Conservation (phyloP, 2,797 vertebrate species). For the Platalea minor region DNA sequence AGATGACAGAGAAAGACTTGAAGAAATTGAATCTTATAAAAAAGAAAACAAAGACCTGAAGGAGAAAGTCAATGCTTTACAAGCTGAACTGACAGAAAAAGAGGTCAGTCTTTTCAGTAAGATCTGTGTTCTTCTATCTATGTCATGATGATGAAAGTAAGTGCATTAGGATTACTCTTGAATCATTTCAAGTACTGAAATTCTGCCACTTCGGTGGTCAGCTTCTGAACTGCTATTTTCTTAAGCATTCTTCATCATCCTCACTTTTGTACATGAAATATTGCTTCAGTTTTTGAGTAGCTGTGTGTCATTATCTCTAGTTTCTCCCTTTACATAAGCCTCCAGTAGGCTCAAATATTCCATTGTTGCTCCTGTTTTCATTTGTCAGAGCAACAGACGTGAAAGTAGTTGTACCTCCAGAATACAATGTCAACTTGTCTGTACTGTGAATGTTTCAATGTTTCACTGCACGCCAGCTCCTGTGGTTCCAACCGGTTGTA, state of each 20-base stretch:
- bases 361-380: background rate
- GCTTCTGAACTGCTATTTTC: background rate
- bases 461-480: background rate
- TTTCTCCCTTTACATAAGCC: background rate
- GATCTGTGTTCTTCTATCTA: background rate
- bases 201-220: background rate
- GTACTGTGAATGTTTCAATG: background rate
- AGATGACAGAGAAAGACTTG: constrained; percentile 94
- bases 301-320: background rate
- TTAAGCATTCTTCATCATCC: background rate
- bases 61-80: constrained; percentile 94
- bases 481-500: background rate
- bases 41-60: constrained; percentile 99
- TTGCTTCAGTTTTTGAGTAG: background rate
- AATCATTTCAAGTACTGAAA: background rate
- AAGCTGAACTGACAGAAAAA: constrained; percentile 95
- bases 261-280: background rate
- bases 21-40: constrained; percentile 94
- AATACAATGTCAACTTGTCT: background rate
- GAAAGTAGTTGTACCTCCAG: background rate
- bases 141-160: background rate
- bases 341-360: background rate
- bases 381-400: background rate
- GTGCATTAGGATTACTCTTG: background rate
- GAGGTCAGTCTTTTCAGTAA: constrained; percentile 83